Evolutionary conservation across 1,140 invertebrate genomes (phyloP), one percentile per base, ranked within the genome.

Genomic region (Chrysomallon squamiferum): DNA sequence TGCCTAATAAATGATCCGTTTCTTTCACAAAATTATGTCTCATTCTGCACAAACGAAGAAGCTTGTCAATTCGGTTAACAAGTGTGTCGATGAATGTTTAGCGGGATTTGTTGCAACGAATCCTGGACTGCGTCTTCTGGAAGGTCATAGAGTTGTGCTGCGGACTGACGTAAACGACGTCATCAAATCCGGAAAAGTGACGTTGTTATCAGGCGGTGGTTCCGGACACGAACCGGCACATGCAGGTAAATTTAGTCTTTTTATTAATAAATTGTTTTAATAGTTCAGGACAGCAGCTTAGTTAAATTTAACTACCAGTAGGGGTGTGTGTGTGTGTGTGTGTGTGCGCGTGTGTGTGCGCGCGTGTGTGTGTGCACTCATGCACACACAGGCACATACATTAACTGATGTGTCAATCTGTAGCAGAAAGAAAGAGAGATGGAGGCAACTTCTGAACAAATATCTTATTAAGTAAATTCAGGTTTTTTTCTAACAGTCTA

Each of bases 221-320:
- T 93, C 92, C 22, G 94, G 94, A 5, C 94, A 95, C 80, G 94
- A 96, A 83, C 94, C 94, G 11, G 86, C 84, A 18, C 92, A 92
- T 84, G 88, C 89, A 86, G 91, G 91, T 92, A 72, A 69, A 35
- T 11, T 25, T 20, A 52, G 20, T 22, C 18, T 47, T 47, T 47
- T 47, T 47, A 47, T 22, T 4, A n/a, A 47, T 52, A 9, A 2
- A 22, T 25, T 52, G 22, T 22, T 2, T 22, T 52, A 13, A n/a
- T n/a, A n/a, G n/a, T n/a, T n/a, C n/a, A n/a, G n/a, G n/a, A n/a
- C n/a, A n/a, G n/a, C n/a, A n/a, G n/a, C n/a, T n/a, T n/a, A n/a
- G n/a, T n/a, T n/a, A n/a, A n/a, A n/a, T n/a, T n/a, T n/a, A n/a
- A n/a, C n/a, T n/a, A n/a, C n/a, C n/a, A n/a, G n/a, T n/a, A n/a